These are phyloP conservation scores for Agrochola litura DNA, from an alignment of 2,888 invertebrate species.

Conservation along the genomic window DNA sequence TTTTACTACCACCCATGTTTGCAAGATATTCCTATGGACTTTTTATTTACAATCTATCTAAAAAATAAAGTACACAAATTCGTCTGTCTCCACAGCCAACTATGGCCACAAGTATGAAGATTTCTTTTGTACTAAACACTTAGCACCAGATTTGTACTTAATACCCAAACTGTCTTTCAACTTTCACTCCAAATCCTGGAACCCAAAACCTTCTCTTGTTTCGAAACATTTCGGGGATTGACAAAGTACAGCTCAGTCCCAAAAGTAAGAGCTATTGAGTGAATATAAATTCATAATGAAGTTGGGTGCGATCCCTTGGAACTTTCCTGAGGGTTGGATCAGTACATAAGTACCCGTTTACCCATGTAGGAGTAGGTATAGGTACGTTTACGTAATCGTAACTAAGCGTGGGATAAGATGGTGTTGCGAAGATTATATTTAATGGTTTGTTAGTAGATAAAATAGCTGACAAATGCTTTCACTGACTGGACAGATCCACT, in stretches of 20 bases:
- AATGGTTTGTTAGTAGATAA: constrained; percentile 9
- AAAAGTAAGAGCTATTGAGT: constrained; percentile 79
- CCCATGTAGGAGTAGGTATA: constrained; percentile 39
- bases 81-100: not conserved
- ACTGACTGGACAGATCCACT: not conserved
- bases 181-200: constrained; percentile 18
- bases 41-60: not conserved
- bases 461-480: not conserved
- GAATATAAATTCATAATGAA: constrained; percentile 86
- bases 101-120: not conserved
- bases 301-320: constrained; percentile 72
- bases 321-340: constrained; percentile 67
- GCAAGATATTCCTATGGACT: not conserved
- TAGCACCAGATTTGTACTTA: not conserved
- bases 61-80: not conserved
- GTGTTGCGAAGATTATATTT: constrained; percentile 2
- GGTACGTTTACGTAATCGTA: constrained; percentile 47
- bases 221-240: constrained; percentile 71
- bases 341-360: constrained; percentile 57
- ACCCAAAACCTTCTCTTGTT: constrained; percentile 48
- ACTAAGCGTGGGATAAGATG: constrained; percentile 23
- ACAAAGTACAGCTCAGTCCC: constrained; percentile 72
- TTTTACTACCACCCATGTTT: not conserved
- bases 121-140: not conserved
- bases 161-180: not conserved